Base-by-base conservation (phyloP, 2,888 invertebrate species). In the Dynastes hyllus region DNA sequence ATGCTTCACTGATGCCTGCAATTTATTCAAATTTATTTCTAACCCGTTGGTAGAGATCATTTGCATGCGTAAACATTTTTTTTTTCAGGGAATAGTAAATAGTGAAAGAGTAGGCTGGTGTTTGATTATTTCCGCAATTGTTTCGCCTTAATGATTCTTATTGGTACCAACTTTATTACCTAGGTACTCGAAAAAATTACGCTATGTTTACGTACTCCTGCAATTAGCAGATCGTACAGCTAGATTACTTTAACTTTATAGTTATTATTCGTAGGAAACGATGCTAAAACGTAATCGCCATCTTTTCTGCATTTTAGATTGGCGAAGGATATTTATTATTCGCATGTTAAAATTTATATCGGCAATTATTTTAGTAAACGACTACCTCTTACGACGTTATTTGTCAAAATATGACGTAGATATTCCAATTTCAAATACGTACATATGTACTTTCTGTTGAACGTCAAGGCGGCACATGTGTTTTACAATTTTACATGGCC, bases 1-100 rank as follows among this genome's bases (percentile, higher is more conserved):
- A 45, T 8, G 9, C 45, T 45, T 45, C 6, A n/a, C 22, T 55
- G 55, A 4, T 55, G 37, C 65, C 29, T 45, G 51, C 53, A 53
- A 53, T 70, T 50, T 70, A 53, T 70, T 70, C 40, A 70, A 70
- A 70, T 53, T 70, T 70, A 70, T 29, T n/a, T 65, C 45, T 2
- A 29, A 37, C 65, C 6, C 27, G 53, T 55, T 55, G n/a, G 37
- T 29, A 9, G n/a, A 65, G 32, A 29, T 37, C 29, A 32, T 65
- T 65, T 32, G 32, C 65, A 65, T 65, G 37, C 29, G 6, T 22
- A 55, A 16, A 55, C 55, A n/a, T 22, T 32, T 65, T 65, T 13
- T 11, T 22, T 32, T 65, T 65, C 8, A 8, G 8, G 45, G 45
- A 11, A 45, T 65, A 65, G 32, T 2, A 65, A 32, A 65, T 13